Evolutionary conservation across 1,140 invertebrate species (phyloP), one percentile per base, ranked within the genome.

Genomic region (Heliconius congener): DNA sequence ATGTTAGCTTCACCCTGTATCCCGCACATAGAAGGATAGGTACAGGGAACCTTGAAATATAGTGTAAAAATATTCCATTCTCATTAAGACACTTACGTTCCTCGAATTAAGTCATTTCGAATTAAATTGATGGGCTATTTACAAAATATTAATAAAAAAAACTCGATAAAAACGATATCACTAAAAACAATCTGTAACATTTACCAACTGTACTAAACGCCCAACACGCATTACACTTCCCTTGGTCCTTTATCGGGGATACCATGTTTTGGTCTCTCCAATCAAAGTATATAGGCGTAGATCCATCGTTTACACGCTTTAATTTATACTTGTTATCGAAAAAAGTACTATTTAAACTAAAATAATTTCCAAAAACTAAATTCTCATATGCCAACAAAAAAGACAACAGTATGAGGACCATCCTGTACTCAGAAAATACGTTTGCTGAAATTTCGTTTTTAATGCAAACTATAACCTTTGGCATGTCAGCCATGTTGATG

Each of bases 151-250:
- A 42, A 42, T 11, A 11, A 11, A 3, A 42, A 42, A 42, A 42
- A 42, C 42, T 0, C 0, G 13, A 1, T 2, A 42, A 42, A 42
- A 42, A 46, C 1, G 0, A 46, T 46, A 16, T 46, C 42, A 16
- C 11, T 4, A 46, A 46, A 42, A 46, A 3, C 13, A 46, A 16
- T 46, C 42, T 46, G 4, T 0, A 52, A 8, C 2, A 79, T 34
- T 87, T 85, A 89, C 88, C 88, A 73, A 88, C 73, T 37, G 82
- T 77, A 76, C 86, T 85, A 57, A 91, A 91, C 2, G 89, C 89
- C 88, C 88, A 90, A n/a, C 86, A 88, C 1, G 88, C 89, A 3
- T 70, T 73, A 72, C 88, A 91, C 42, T 46, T 3, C 11, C 42
- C 42, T 9, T 46, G 42, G 78, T 88, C 50, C 72, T 90, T 91